Base-by-base conservation (phyloP, 2,113 vertebrate genomes). In the Colistium nudipinnis region DNA sequence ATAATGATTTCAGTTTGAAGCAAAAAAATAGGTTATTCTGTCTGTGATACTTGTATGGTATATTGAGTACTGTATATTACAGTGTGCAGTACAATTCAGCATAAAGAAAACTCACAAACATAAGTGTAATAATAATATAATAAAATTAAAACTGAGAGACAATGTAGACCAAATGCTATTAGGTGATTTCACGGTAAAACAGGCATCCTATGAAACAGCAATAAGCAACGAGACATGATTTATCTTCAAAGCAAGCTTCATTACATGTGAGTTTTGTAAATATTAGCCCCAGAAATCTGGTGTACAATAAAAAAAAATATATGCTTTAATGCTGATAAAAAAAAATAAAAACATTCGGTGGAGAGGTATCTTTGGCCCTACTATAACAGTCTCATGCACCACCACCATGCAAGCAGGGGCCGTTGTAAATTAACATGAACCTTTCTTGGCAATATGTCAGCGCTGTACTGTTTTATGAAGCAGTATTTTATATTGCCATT, bases 381-480 rank as follows among this genome's bases (percentile, higher is more conserved):
- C 47, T 19, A 48, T 24, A 57, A 65, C 53, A 12, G 25, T 0
- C 14, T 53, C 54, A 82, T 57, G 33, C 61, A 70, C 74, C 31
- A 38, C 62, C 41, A 76, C 60, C 39, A 54, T 3, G 9, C 71
- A 41, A 33, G 48, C 51, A 65, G 60, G 41, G 51, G 76, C 61
- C 13, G 74, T 78, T 70, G 85, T 87, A 86, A 83, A 90, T 87
- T 84, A 86, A 86, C 64, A 77, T 51, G 44, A 43, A 27, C 59
- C 53, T 47, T 48, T 56, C 80, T 76, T 66, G 76, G 66, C 66
- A 60, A 84, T 61, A 56, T 81, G 83, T 89, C 81, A 80, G 41
- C 0, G 27, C 48, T 35, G 59, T 35, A 63, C 80, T 79, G 70
- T 87, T 91, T 92, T 91, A 92, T 82, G 85, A 87, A 86, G 76